These are phyloP conservation scores for Actinopyga echinites DNA, from an alignment of 53 echinoderm and acorn worm species.

Conservation along the genomic window DNA sequence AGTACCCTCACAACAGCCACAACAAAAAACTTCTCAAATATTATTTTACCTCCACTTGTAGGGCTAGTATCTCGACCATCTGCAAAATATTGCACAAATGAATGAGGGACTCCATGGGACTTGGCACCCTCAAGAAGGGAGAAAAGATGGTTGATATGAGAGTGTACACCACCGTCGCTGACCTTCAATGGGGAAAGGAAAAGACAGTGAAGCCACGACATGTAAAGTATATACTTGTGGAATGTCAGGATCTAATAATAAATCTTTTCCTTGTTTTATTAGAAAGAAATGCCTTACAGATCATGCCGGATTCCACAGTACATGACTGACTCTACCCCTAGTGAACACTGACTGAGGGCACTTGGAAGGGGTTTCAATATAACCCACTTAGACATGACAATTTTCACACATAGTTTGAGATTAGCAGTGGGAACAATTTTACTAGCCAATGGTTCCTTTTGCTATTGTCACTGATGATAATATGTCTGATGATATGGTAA, in stretches of 20 bases:
- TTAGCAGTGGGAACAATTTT: too few relatives aligned
- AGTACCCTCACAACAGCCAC: too few relatives aligned
- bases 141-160: constrained; percentile 84
- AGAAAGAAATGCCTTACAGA: too few relatives aligned
- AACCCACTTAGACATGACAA: too few relatives aligned
- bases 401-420: too few relatives aligned
- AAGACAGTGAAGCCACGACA: background rate
- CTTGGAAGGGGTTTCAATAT: too few relatives aligned
- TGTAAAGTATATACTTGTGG: background rate
- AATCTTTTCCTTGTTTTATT: background rate
- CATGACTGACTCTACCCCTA: too few relatives aligned
- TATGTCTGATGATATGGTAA: too few relatives aligned
- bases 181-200: constrained; percentile 40
- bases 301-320: too few relatives aligned
- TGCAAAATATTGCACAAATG: constrained; percentile 88
- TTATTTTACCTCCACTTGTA: constrained; percentile 79
- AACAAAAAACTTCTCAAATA: background rate
- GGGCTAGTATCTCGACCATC: constrained; percentile 95
- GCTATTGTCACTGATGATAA: too few relatives aligned
- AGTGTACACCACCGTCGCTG: constrained; percentile 96
- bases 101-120: constrained; percentile 67
- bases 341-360: too few relatives aligned
- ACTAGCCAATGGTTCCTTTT: too few relatives aligned
- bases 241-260: background rate
- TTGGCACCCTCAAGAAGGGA: constrained; percentile 74